phyloP scores from a whole-genome alignment of 2,797 vertebrate genomes.

The Halcyon chelicuti region DNA sequence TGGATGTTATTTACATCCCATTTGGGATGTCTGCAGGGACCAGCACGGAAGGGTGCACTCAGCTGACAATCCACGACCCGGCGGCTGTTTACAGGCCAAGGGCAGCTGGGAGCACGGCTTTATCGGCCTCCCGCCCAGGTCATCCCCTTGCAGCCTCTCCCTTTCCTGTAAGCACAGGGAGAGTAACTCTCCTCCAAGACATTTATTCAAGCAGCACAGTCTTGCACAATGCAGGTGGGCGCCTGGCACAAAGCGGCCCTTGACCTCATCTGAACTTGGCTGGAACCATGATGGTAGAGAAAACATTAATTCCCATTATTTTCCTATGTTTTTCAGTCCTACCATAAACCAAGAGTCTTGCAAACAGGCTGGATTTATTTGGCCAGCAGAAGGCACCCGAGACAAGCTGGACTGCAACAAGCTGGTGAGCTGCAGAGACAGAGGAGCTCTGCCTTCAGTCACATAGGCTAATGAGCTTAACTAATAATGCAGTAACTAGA shows the following conservation, averaged over 20 bases:
- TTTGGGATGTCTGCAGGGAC: too few relatives aligned
- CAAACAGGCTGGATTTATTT: background rate
- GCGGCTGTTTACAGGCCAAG: too few relatives aligned
- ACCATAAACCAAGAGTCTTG: background rate
- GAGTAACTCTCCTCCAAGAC: background rate
- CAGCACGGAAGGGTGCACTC: too few relatives aligned
- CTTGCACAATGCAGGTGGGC: background rate
- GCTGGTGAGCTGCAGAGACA: background rate
- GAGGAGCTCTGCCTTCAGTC: background rate
- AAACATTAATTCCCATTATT: background rate
- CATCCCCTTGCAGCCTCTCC: background rate
- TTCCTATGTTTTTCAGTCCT: background rate
- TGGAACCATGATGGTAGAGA: background rate
- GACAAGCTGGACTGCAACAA: background rate
- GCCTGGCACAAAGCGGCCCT: background rate
- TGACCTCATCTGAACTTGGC: background rate
- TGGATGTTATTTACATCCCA: too few relatives aligned
- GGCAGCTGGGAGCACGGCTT: too few relatives aligned
- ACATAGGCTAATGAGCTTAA: background rate
- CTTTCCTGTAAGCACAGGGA: background rate
- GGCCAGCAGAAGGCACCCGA: conserved; percentile 24
- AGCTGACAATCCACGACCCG: too few relatives aligned
- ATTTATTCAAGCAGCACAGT: background rate
- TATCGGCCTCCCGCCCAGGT: too few relatives aligned
- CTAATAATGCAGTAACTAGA: background rate